Evolutionary conservation across 2,797 vertebrate genomes (phyloP).

Genomic region (Scleropages formosus): DNA sequence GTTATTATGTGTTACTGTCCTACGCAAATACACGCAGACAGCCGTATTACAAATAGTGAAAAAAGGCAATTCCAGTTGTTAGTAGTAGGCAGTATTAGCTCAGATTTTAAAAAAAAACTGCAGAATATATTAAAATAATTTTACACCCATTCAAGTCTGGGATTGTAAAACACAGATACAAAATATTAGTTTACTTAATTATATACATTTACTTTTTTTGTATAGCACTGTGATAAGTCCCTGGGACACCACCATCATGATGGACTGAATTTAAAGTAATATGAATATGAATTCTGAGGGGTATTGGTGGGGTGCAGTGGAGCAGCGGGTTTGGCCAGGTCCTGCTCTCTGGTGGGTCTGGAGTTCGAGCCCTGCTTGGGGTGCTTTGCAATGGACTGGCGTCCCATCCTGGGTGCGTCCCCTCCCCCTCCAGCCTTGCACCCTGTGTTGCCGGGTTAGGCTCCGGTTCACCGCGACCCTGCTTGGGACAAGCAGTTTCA

Average conservation of each 20-base stretch:
- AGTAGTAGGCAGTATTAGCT: neutral
- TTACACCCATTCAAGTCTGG: neutral
- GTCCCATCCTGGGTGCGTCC: no score
- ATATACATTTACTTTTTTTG: neutral
- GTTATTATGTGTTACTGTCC: conserved; percentile 4
- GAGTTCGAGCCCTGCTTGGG: no score
- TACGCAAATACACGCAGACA: neutral
- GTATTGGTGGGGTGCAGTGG: no score
- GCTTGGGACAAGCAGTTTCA: no score
- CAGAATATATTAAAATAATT: conserved; percentile 8
- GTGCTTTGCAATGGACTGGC: no score
- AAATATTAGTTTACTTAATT: neutral
- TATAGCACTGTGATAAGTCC: neutral
- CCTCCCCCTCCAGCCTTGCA: no score
- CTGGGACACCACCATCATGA: neutral
- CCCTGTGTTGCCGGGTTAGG: no score
- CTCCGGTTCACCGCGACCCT: no score
- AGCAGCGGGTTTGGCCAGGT: no score
- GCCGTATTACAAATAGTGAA: no score
- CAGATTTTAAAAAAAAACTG: no score
- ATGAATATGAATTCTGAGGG: neutral
- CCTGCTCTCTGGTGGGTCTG: no score
- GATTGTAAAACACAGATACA: neutral
- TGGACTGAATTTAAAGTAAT: neutral
- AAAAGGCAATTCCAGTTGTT: neutral